These are phyloP conservation scores for Tortrix viridana DNA, from an alignment of 2,888 invertebrate genomes.

Conservation along the genomic window DNA sequence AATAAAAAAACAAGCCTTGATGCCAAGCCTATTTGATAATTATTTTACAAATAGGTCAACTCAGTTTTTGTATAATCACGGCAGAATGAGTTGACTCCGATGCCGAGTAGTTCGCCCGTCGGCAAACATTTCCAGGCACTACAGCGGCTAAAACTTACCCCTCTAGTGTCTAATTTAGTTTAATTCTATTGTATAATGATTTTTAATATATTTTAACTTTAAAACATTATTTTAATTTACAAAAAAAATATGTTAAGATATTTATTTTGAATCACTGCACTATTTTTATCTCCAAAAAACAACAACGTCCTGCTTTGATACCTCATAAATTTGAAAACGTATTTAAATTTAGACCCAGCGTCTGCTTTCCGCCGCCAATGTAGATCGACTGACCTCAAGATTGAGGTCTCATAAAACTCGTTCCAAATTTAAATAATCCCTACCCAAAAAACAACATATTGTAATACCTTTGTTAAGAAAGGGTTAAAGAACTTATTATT, in stretches of 20 bases:
- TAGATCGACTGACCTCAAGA: constrained; percentile 76
- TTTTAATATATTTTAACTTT: neutral
- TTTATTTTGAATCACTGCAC: constrained; percentile 17
- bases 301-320: neutral
- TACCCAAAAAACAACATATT: constrained; percentile 78
- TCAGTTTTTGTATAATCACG: constrained; percentile 11
- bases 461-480: constrained; percentile 80
- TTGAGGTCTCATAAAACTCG: constrained; percentile 70
- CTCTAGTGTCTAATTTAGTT: neutral
- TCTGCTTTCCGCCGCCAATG: constrained; percentile 65
- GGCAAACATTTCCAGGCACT: constrained; percentile 21
- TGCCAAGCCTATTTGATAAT: too few species aligned
- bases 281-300: neutral
- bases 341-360: constrained; percentile 49
- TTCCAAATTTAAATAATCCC: constrained; percentile 80
- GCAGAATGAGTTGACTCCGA: constrained; percentile 22
- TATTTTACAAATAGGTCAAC: neutral
- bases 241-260: neutral
- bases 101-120: constrained; percentile 20
- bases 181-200: neutral
- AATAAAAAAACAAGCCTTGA: too few species aligned
- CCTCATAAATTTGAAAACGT: constrained; percentile 16
- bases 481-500: constrained; percentile 82
- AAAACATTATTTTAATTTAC: neutral
- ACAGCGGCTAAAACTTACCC: constrained; percentile 10